Base-by-base conservation (phyloP, 1,140 invertebrate species). In the Eulimnadia texana region DNA sequence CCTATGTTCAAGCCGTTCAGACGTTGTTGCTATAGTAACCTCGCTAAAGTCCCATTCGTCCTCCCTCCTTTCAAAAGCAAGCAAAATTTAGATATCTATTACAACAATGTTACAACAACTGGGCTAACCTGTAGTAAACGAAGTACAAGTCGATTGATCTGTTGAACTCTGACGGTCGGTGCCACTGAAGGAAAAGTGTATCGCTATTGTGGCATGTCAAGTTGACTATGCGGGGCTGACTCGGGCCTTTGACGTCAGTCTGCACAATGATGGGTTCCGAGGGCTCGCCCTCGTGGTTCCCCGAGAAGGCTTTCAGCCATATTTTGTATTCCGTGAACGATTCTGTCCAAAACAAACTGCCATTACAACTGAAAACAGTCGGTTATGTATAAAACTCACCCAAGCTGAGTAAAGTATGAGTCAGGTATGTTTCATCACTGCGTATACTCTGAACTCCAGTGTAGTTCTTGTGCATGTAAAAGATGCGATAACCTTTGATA, bases 291-390 rank as follows among this genome's bases (percentile, higher is more conserved):
- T 86, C 84, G 72, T 84, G 77, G 69, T 82, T 82, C 68, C 74
- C 76, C 10, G 84, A 85, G 67, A 80, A 82, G 16, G 88, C 89
- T 68, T 88, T 85, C 9, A 92, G 83, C 81, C 83, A 90, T 65
- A 93, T 83, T 71, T 84, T 86, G 72, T 93, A 93, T 51, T 86
- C 80, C 2, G 85, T 89, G 69, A 82, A 84, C 23, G 90, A 84
- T 69, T 82, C 86, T 90, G 16, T 9, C 33, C 33, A 42, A 16
- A 42, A 62, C 65, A 66, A 42, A 66, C 59, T 68, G 64, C 19
- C 62, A 50, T 54, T 33, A 22, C 28, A 2, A 25, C 10, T 16
- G 9, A 24, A 42, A 53, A 28, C 19, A 25, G n/a, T 20, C n/a
- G 33, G 6, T 42, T 9, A 42, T 42, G 6, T 42, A 16, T 42